Evolutionary conservation across 2,113 vertebrate species (phyloP), one percentile per base, ranked within the genome.

Genomic region (Sinosuthora webbiana): DNA sequence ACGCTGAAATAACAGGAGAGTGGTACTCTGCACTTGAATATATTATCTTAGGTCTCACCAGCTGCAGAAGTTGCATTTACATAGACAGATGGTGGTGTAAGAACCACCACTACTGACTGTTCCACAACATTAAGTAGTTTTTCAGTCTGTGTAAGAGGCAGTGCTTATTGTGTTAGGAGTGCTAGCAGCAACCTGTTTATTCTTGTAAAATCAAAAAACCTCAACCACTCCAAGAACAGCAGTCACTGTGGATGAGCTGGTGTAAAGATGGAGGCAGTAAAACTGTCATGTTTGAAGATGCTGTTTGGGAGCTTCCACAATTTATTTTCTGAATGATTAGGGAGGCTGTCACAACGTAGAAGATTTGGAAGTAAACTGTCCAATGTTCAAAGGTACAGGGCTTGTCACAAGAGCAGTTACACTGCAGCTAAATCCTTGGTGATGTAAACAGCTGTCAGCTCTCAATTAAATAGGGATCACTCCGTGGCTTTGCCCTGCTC

Each of bases 281-380:
- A 95, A 47, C 83, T 74, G 83, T 96, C 77, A 75, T 31, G 77
- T 82, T 87, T 84, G 59, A 62, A 95, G 87, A 77, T 53, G 55
- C 63, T 2, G 0, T 85, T 93, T 60, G 85, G 85, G 88, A 91
- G 39, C 85, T 74, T 52, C 64, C 47, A 53, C 87, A 56, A 11
- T 94, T 93, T 92, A 86, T 94, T 94, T 95, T 60, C 77, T 35
- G 88, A 89, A 82, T 85, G 96, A 81, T 92, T 83, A 77, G 93
- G 55, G 57, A 63, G 76, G 27, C 87, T 87, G 94, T 89, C 89
- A 95, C 67, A 71, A 25, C 1, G 4, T 81, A 65, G 75, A 77
- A 87, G 88, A 76, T 84, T 87, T 75, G 89, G 67, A 93, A 78
- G 73, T 74, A 78, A 89, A 60, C 71, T 44, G 67, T 80, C 90